A percentile compares a stretch with the other conserved stretches of the same genome.
Conservation (phyloP, 2,888 invertebrate genomes). For the Byasa hedistus region DNA sequence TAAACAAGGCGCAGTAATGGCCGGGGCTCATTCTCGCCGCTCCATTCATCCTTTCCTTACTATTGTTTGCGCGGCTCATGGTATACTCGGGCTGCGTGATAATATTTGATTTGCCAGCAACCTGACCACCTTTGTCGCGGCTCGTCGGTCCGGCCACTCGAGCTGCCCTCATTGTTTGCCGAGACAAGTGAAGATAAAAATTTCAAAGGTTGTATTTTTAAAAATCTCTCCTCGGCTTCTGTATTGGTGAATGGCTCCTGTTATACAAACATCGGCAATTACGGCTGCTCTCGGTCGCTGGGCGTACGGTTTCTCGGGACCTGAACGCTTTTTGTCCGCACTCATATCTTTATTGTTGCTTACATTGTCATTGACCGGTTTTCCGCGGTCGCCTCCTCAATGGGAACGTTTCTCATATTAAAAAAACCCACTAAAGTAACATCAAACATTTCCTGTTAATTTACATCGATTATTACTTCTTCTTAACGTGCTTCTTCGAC, state of each 20-base stretch:
- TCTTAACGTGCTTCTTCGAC: too few species aligned
- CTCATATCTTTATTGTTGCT: constrained; percentile 30
- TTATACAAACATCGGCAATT: constrained; percentile 60
- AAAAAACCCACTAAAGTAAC: too few species aligned
- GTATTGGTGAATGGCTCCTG: constrained; percentile 68
- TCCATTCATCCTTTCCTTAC: constrained; percentile 38
- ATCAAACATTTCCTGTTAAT: too few species aligned
- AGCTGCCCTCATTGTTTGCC: constrained; percentile 57
- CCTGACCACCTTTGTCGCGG: constrained; percentile 57
- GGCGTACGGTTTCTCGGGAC: constrained; percentile 34
- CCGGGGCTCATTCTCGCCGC: constrained; percentile 17
- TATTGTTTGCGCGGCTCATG: constrained; percentile 53
- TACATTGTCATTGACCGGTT: constrained; percentile 21
- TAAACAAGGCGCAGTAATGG: background rate
- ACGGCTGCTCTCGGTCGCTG: constrained; percentile 44
- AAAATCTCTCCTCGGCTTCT: constrained; percentile 75
- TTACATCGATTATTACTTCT: too few species aligned
- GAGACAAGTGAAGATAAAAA: constrained; percentile 60
- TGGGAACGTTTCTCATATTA: too few species aligned
- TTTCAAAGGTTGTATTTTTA: constrained; percentile 67
- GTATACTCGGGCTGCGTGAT: constrained; percentile 66
- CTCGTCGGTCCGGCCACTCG: constrained; percentile 64
- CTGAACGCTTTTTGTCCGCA: constrained; percentile 32
- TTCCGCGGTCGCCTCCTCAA: too few species aligned
- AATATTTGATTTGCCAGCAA: constrained; percentile 71